Evolutionary conservation across 2,888 invertebrate species (phyloP), one percentile per base, ranked within the genome.

Genomic region (Chelonus formosanus): DNA sequence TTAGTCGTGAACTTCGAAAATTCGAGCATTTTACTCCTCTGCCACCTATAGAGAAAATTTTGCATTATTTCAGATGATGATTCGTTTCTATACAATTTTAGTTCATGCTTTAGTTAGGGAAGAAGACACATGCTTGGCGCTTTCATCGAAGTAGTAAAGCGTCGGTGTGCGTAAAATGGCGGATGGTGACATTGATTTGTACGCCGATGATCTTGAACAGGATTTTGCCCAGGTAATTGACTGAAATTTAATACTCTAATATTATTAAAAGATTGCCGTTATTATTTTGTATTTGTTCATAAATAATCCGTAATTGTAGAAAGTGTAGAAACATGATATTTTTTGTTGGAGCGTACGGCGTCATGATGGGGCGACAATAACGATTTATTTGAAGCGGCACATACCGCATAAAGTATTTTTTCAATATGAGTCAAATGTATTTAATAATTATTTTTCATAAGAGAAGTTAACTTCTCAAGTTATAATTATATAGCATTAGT

Each of bases 171-270:
- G 77, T 78, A 90, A 88, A 90, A 94, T 95, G 94, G 95, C 95
- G 88, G 96, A 96, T 87, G 92, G 94, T 88, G 97, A 97, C 88
- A 95, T 97, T 87, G 97, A 97, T 91, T 90, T 97, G 81, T 97
- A 97, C 86, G 95, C 94, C 76, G 97, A 97, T 85, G 96, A 97
- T 89, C 92, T 97, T 84, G 97, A 96, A 87, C 94, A 94, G 83
- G 96, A 96, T 88, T 97, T 97, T 86, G 91, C 90, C 74, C 92
- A 92, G 88, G 91, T 91, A 85, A 86, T 84, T 35, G 59, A 67
- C 4, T 40, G 40, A 40, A 40, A 40, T 5, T 40, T 32, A 68
- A 60, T 63, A 40, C 6, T 40, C 6, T 40, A 40, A 4, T 5
- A 40, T 40, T 5, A 40, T 40, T 6, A 3, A 40, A 40, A 5